Conservation (phyloP, 2,797 vertebrate species). For the Melanotaenia boesemani region DNA sequence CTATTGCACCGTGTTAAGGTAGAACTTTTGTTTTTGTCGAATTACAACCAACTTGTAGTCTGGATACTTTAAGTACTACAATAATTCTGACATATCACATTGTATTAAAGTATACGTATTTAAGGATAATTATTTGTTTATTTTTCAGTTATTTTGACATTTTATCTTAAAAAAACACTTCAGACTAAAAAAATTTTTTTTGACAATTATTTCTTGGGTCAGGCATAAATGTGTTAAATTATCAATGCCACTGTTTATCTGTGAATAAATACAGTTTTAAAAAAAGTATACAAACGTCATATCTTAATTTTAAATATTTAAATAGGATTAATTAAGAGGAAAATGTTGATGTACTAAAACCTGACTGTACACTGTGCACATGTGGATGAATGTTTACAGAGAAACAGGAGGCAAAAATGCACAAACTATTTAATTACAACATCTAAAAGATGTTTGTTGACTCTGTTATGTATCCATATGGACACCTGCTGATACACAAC, state of each 20-base stretch:
- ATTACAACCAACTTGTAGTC: too few species aligned
- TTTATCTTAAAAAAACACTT: too few species aligned
- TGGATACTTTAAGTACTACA: too few species aligned
- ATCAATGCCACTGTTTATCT: not conserved
- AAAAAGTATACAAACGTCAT: not conserved
- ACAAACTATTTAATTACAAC: conserved; percentile 9
- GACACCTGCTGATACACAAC: conserved; percentile 14
- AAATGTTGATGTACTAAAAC: not conserved
- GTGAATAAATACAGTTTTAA: not conserved
- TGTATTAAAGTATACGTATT: too few species aligned
- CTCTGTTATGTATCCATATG: conserved; percentile 16
- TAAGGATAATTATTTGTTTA: too few species aligned
- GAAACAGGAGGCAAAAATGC: not conserved
- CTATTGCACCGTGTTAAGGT: too few species aligned
- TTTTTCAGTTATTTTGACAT: too few species aligned
- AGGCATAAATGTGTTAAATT: not conserved
- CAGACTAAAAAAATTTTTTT: too few species aligned
- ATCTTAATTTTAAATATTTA: not conserved
- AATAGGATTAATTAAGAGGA: not conserved
- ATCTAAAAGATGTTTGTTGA: conserved; percentile 21
- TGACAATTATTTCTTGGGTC: not conserved
- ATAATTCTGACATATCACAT: too few species aligned
- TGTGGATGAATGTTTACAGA: not conserved
- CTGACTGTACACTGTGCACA: too few species aligned
- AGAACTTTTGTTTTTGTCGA: too few species aligned